Conservation (phyloP, 2,888 invertebrate species). For the Pseudanteris insignis region DNA sequence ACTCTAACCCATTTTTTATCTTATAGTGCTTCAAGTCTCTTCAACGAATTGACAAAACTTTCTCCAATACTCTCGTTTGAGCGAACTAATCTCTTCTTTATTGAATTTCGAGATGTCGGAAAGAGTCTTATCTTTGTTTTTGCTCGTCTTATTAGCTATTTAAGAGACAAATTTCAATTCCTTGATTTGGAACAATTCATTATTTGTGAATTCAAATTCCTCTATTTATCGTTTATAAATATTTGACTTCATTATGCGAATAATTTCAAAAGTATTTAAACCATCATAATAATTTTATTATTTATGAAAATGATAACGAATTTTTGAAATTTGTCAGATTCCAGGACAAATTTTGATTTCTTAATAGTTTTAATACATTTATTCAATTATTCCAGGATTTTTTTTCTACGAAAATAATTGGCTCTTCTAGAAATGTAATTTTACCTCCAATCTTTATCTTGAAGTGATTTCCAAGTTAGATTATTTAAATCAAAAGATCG, state of each 20-base stretch:
- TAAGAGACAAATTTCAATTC: no score
- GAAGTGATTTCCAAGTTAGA: no score
- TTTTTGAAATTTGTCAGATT: no score
- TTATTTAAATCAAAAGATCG: no score
- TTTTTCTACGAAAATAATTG: no score
- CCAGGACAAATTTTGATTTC: no score
- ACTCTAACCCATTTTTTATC: slow-evolving; percentile 7
- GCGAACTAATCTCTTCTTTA: slow-evolving; percentile 30
- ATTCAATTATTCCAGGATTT: no score
- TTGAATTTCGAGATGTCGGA: slow-evolving; percentile 26
- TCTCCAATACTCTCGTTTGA: slow-evolving; percentile 26
- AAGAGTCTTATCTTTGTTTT: slow-evolving; percentile 9
- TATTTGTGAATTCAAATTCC: not conserved
- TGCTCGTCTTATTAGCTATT: slow-evolving; percentile 22
- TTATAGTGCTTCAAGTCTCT: slow-evolving; percentile 10
- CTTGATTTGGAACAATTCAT: slow-evolving; percentile 4
- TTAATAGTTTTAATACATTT: no score
- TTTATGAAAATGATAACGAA: no score
- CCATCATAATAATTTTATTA: no score
- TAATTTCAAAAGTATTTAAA: not conserved
- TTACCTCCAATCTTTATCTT: no score
- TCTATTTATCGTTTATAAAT: not conserved
- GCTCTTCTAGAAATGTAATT: no score
- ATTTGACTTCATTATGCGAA: not conserved
- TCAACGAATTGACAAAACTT: slow-evolving; percentile 28